Conservation (phyloP, 2,113 vertebrate genomes). For the Toxostoma redivivum region DNA sequence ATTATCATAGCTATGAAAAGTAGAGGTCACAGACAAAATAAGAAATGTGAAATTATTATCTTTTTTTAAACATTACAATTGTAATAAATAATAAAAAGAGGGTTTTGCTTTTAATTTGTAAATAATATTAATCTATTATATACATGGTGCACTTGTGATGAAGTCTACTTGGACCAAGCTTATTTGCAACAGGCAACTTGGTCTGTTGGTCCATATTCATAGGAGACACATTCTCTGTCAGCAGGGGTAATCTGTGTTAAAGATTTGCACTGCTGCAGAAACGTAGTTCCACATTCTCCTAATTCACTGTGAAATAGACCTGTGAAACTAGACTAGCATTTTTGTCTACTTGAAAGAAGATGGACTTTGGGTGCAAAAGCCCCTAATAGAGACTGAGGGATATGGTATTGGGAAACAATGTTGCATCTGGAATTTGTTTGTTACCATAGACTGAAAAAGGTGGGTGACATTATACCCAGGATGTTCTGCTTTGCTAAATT, state of each 20-base stretch:
- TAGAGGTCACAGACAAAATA: background rate
- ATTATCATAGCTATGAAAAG: background rate
- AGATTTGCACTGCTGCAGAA: background rate
- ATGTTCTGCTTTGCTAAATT: background rate
- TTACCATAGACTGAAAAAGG: background rate
- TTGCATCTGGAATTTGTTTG: background rate
- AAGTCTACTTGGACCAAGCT: background rate
- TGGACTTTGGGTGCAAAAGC: background rate
- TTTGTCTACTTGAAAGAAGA: background rate
- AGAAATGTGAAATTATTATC: background rate
- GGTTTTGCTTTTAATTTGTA: background rate
- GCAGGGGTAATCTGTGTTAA: background rate
- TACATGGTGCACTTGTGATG: background rate
- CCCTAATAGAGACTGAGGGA: background rate
- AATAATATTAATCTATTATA: background rate
- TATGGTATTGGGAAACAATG: background rate
- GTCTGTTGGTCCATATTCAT: background rate
- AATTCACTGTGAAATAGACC: background rate
- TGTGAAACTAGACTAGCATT: background rate
- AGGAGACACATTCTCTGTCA: background rate
- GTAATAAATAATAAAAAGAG: background rate
- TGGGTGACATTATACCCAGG: background rate
- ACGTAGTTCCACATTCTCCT: background rate
- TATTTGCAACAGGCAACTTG: background rate
- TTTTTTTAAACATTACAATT: background rate